Evolutionary conservation across 1,140 invertebrate species (phyloP).

Genomic region (Muscidifurax raptorellus): DNA sequence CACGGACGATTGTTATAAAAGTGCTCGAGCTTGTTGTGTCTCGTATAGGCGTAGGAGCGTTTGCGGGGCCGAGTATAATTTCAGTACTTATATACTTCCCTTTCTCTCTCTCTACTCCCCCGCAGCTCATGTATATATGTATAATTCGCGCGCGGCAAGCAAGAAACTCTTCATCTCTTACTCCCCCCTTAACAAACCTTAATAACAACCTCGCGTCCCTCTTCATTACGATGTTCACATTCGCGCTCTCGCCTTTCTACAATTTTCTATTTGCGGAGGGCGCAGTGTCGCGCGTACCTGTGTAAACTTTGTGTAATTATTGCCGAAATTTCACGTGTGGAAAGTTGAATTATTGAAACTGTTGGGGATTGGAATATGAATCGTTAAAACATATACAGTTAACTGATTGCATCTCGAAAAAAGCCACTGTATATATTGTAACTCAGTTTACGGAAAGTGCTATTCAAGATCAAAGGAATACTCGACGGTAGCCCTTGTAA

Average conservation of each 20-base stretch:
- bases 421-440: neutral
- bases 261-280: neutral
- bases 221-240: neutral
- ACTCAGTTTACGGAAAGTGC: neutral
- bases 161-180: neutral
- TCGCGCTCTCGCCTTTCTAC: neutral
- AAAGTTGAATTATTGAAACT: too few relatives aligned
- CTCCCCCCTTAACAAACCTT: neutral
- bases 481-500: neutral
- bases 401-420: neutral
- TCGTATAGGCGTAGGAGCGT: neutral
- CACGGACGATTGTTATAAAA: slow-evolving; percentile 30
- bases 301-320: too few relatives aligned
- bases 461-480: neutral
- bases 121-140: neutral
- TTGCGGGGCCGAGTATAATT: slow-evolving; percentile 5
- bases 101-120: neutral
- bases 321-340: too few relatives aligned
- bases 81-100: neutral
- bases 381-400: too few relatives aligned
- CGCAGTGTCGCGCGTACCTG: too few relatives aligned
- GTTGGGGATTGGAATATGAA: too few relatives aligned
- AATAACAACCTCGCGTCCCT: slow-evolving; percentile 12
- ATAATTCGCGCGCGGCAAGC: neutral
- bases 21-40: slow-evolving; percentile 11